Evolutionary conservation across 2,113 vertebrate species (phyloP), one percentile per base, ranked within the genome.

Genomic region (Carettochelys insculpta): DNA sequence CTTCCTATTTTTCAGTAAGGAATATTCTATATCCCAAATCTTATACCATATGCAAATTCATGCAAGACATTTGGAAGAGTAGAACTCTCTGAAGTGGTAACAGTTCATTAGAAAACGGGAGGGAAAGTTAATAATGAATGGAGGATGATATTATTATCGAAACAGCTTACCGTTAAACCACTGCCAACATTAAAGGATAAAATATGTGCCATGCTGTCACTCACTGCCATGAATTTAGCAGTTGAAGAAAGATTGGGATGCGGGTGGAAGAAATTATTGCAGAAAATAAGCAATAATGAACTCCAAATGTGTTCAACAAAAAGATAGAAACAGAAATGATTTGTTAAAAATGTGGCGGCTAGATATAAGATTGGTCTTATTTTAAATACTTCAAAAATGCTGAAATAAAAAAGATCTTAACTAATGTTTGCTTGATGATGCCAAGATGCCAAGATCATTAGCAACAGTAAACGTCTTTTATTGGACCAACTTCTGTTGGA

Each of bases 1-100:
- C 78, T 94, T 43, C 85, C 68, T 95, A 78, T 95, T 95, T 90
- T 97, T 90, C 94, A 95, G 11, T 83, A 93, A 77, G 61, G 75
- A 92, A 41, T 75, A 83, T 43, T 61, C 56, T 77, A 89, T 91
- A 94, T 89, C 56, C 76, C 80, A 83, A 79, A 43, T 91, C 81
- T 88, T 94, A 47, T 83, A 84, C 47, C 52, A 86, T 80, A 90
- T 80, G 91, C 5, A 68, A 71, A 95, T 27, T 71, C 41, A 88
- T 86, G 83, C 89, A 85, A 94, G 38, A 38, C 48, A 61, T 77
- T 89, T 95, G 71, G 51, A 95, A 93, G 83, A 80, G 10, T 47
- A 17, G 61, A 83, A 56, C 76, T 93, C 88, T 80, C 84, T 76
- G 47, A 82, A 92, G 80, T 80, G 87, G 51, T 54, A 94, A 80